These are phyloP conservation scores for Acipenser oxyrinchus DNA, from an alignment of 2,797 vertebrate genomes.

Conservation along the genomic window DNA sequence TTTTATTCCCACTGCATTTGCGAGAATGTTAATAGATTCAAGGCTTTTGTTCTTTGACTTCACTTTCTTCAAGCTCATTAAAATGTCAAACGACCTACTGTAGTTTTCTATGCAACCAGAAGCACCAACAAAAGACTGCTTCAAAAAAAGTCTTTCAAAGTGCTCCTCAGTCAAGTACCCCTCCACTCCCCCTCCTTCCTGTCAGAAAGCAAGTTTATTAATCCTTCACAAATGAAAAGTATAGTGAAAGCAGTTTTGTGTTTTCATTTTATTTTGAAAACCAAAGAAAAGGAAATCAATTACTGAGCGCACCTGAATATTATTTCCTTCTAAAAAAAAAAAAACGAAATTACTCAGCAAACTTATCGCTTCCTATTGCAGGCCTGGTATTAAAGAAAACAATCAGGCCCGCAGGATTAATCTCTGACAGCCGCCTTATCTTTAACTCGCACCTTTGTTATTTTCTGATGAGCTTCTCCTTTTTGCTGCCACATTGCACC, in stretches of 20 bases:
- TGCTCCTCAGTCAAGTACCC: constrained; percentile 53
- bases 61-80: constrained; percentile 43
- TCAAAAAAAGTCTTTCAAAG: constrained; percentile 39
- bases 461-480: constrained; percentile 99
- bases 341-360: constrained; percentile 99
- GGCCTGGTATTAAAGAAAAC: constrained; percentile 99
- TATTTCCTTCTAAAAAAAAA: constrained; percentile 91
- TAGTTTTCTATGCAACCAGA: constrained; percentile 35
- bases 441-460: constrained; percentile 99
- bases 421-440: constrained; percentile 99
- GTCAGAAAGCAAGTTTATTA: constrained; percentile 69
- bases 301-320: constrained; percentile 98
- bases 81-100: constrained; percentile 27
- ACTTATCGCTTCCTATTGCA: constrained; percentile 99
- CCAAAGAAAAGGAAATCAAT: constrained; percentile 92
- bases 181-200: constrained; percentile 45
- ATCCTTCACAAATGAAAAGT: constrained; percentile 48
- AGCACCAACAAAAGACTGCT: constrained; percentile 42
- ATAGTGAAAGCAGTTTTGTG: constrained; percentile 65
- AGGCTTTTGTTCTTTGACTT: constrained; percentile 54
- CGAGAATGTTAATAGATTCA: constrained; percentile 46
- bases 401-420: constrained; percentile 99
- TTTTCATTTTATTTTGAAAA: constrained; percentile 70
- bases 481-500: constrained; percentile 88
- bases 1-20: constrained; percentile 30